These are phyloP conservation scores for Champsocephalus esox DNA, from an alignment of 2,797 vertebrate species.

Conservation along the genomic window DNA sequence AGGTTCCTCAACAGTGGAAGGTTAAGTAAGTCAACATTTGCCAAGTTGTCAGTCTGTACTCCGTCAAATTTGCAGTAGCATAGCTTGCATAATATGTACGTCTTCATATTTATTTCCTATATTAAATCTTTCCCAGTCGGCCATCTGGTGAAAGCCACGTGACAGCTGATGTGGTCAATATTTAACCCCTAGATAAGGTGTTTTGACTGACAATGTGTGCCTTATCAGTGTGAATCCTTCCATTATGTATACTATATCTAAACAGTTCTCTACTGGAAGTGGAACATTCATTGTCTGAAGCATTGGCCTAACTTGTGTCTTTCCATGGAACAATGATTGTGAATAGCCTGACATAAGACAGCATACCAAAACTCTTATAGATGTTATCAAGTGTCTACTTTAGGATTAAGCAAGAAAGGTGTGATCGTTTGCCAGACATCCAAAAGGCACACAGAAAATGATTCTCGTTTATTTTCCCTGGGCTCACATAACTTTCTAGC, in stretches of 20 bases:
- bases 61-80: not conserved
- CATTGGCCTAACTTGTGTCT: not conserved
- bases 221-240: constrained; percentile 19
- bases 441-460: not conserved
- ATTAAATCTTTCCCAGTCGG: not conserved
- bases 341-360: not conserved
- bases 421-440: not conserved
- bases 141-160: constrained; percentile 11
- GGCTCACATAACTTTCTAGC: not conserved
- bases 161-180: constrained; percentile 41
- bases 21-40: not conserved
- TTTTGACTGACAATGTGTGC: constrained; percentile 5
- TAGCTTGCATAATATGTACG: not conserved
- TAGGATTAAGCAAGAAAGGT: not conserved
- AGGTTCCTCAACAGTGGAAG: no score
- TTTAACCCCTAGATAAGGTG: constrained; percentile 34
- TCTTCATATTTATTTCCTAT: not conserved
- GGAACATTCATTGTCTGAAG: constrained; percentile 28
- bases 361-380: not conserved
- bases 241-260: constrained; percentile 1
- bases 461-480: not conserved
- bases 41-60: not conserved
- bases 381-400: not conserved
- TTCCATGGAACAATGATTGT: constrained; percentile 26
- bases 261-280: constrained; percentile 20